phyloP scores from a whole-genome alignment of 2,888 invertebrate genomes.

The Noctua comes region DNA sequence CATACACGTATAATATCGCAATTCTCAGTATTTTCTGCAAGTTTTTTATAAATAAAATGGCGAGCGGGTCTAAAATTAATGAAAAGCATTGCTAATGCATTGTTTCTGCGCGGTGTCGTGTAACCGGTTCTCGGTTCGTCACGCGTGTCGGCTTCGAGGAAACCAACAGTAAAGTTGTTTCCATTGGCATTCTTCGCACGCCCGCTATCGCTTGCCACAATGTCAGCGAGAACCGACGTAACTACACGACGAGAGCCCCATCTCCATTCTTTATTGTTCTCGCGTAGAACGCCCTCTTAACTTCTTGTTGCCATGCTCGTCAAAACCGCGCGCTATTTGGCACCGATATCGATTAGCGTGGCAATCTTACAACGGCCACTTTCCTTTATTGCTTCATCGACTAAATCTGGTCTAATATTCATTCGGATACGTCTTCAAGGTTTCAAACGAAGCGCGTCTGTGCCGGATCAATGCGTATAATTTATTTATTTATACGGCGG shows the following conservation, averaged over 20 bases:
- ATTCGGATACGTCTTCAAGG: slow-evolving; percentile 75
- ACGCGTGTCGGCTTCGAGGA: slow-evolving; percentile 86
- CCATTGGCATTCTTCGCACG: slow-evolving; percentile 86
- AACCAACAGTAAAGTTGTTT: slow-evolving; percentile 86
- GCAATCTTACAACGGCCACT: slow-evolving; percentile 72
- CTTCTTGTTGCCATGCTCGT: slow-evolving; percentile 73
- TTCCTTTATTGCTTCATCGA: slow-evolving; percentile 77
- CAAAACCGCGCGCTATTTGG: slow-evolving; percentile 76
- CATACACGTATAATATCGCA: slow-evolving; percentile 65
- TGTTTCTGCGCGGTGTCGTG: slow-evolving; percentile 85
- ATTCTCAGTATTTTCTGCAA: slow-evolving; percentile 68
- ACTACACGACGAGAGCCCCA: slow-evolving; percentile 72
- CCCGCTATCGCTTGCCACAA: slow-evolving; percentile 76
- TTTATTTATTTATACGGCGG: slow-evolving; percentile 84
- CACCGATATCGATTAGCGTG: slow-evolving; percentile 70
- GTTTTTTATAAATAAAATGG: slow-evolving; percentile 76
- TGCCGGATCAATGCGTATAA: slow-evolving; percentile 79
- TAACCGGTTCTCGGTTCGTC: slow-evolving; percentile 84
- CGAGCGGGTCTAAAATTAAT: slow-evolving; percentile 79
- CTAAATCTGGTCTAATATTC: slow-evolving; percentile 71
- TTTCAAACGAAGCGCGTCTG: slow-evolving; percentile 77
- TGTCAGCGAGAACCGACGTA: slow-evolving; percentile 73
- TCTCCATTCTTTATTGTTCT: slow-evolving; percentile 79
- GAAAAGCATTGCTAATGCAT: slow-evolving; percentile 83
- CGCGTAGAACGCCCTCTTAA: slow-evolving; percentile 66